A percentile compares a stretch with the other conserved stretches of the same genome.
Conservation (phyloP, 2,888 invertebrate genomes). For the Pocota personata region DNA sequence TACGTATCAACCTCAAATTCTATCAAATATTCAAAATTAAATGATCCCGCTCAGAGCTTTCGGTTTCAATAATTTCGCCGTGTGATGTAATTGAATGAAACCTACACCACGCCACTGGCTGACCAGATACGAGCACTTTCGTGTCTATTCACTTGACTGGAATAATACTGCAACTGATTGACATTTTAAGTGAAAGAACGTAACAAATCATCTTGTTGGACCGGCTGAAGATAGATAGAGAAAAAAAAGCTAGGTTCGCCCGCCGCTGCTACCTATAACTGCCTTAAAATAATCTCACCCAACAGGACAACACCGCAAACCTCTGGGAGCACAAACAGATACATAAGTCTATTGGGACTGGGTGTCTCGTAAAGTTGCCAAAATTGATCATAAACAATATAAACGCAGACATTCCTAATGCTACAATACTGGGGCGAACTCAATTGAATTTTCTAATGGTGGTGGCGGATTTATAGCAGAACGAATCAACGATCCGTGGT, state of each 20-base stretch:
- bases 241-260: conserved; percentile 11
- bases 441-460: background rate
- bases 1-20: conserved; percentile 5
- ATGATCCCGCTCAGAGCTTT: background rate
- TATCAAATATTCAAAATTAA: background rate
- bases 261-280: background rate
- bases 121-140: background rate
- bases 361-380: conserved; percentile 49
- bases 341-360: conserved; percentile 1
- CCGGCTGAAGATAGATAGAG: background rate
- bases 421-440: background rate
- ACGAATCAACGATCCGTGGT: conserved; percentile 47
- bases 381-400: conserved; percentile 60
- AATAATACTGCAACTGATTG: conserved; percentile 45
- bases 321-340: background rate
- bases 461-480: conserved; percentile 33
- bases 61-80: background rate
- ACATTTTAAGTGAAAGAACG: conserved; percentile 57
- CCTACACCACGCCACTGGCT: background rate
- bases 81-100: conserved; percentile 22
- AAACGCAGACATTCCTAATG: conserved; percentile 31
- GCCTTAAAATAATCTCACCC: background rate
- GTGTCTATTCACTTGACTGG: conserved; percentile 14
- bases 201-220: conserved; percentile 53
- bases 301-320: background rate